Evolutionary conservation across 2,113 vertebrate species (phyloP).

Genomic region (Beaufortia kweichowensis): DNA sequence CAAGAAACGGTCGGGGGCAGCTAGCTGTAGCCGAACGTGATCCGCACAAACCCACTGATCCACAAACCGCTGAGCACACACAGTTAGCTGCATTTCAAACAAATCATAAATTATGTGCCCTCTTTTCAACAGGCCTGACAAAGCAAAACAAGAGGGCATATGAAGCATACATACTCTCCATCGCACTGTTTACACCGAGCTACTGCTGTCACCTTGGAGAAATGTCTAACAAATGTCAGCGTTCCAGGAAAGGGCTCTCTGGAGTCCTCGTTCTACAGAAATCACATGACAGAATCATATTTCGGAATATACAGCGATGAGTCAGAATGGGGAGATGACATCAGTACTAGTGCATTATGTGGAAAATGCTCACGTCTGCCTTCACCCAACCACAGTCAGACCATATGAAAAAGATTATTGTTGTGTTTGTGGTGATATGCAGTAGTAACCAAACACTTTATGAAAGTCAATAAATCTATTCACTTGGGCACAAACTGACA

Average conservation of each 20-base stretch:
- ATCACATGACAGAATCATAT: conserved; percentile 40
- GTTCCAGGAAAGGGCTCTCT: conserved; percentile 47
- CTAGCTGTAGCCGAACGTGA: conserved; percentile 27
- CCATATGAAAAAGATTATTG: conserved; percentile 7
- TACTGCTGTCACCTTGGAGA: conserved; percentile 50
- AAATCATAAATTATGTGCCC: conserved; percentile 27
- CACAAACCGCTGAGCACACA: conserved; percentile 11
- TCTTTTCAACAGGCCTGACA: conserved; percentile 29
- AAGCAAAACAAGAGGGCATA: conserved; percentile 27
- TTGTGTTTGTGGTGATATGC: neutral
- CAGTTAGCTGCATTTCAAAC: conserved; percentile 35
- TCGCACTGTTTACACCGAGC: conserved; percentile 38
- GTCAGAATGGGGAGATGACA: conserved; percentile 32
- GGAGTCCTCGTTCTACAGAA: conserved; percentile 17
- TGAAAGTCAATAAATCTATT: conserved; percentile 16
- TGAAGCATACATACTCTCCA: conserved; percentile 37
- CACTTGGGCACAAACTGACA: neutral
- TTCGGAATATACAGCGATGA: conserved; percentile 49
- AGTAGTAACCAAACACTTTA: neutral
- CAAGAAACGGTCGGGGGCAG: neutral
- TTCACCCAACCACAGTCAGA: conserved; percentile 29
- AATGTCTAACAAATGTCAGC: conserved; percentile 47
- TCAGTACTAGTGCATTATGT: neutral
- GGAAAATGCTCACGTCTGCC: conserved; percentile 27
- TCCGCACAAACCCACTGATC: conserved; percentile 31